phyloP scores from a whole-genome alignment of 2,113 vertebrate species.

The Silurus glanis region DNA sequence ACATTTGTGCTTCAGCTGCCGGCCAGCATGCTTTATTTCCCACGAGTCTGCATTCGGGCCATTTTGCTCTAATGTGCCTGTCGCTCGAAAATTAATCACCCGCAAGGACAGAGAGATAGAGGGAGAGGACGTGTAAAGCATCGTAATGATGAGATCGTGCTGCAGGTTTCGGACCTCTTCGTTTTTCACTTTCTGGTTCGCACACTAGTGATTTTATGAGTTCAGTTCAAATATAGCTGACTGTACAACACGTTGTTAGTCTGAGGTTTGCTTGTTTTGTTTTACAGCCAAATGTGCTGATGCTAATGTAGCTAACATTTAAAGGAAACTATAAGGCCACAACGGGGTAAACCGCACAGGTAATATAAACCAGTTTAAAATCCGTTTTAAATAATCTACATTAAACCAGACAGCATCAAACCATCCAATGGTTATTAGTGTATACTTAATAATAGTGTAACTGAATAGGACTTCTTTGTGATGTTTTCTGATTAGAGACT shows the following conservation, averaged over 20 bases:
- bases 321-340: neutral
- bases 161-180: neutral
- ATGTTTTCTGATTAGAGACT: neutral
- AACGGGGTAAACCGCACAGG: neutral
- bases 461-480: neutral
- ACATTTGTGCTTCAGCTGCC: slow-evolving; percentile 19
- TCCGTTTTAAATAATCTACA: too few relatives aligned
- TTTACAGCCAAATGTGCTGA: neutral
- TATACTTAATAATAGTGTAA: neutral
- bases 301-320: neutral
- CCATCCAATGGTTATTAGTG: neutral
- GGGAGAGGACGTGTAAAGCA: slow-evolving; percentile 3
- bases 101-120: slow-evolving; percentile 2
- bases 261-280: neutral
- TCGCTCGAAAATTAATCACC: slow-evolving; percentile 33
- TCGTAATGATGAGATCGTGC: neutral
- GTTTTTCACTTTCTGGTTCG: neutral
- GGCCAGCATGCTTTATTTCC: slow-evolving; percentile 28
- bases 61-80: slow-evolving; percentile 27
- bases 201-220: neutral
- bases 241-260: neutral
- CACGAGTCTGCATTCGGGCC: slow-evolving; percentile 25
- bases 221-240: neutral
- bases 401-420: neutral
- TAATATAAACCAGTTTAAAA: neutral